Evolutionary conservation across 2,888 invertebrate species (phyloP).

Genomic region (Clivina fossor): DNA sequence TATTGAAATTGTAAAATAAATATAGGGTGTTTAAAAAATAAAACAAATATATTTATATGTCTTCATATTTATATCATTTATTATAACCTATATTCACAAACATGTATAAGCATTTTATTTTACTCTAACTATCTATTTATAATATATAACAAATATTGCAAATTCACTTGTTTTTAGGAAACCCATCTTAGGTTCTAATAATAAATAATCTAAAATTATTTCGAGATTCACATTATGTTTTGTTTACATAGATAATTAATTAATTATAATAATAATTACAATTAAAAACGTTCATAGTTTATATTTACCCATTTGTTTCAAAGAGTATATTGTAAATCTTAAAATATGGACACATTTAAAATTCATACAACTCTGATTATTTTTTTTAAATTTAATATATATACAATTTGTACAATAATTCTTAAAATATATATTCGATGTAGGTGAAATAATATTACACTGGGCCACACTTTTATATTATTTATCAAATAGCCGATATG

Average conservation of each 20-base stretch:
- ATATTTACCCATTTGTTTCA: too few relatives aligned
- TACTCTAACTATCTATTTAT: conserved; percentile 23
- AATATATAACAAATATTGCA: conserved; percentile 32
- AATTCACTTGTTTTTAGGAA: conserved; percentile 6
- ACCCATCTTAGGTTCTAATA: conserved; percentile 9
- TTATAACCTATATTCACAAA: conserved; percentile 32
- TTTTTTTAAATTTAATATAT: conserved; percentile 9
- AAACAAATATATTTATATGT: conserved; percentile 2
- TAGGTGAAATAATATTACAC: not conserved
- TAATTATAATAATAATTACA: conserved; percentile 15
- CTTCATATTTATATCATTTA: conserved; percentile 28
- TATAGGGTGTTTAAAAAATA: too few relatives aligned
- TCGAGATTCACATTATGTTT: not conserved
- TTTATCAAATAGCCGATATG: too few relatives aligned
- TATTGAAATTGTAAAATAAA: too few relatives aligned
- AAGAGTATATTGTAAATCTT: conserved; percentile 18
- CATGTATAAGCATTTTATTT: conserved; percentile 29
- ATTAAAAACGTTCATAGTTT: conserved; percentile 10
- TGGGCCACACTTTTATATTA: not conserved
- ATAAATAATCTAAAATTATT: conserved; percentile 24
- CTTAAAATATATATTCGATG: not conserved
- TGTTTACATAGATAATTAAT: not conserved
- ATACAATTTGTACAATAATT: conserved; percentile 30
- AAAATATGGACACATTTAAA: conserved; percentile 28
- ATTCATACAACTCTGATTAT: conserved; percentile 14